Evolutionary conservation across 64 coral and sea anemone genomes (phyloP).

Genomic region (Porites lutea): DNA sequence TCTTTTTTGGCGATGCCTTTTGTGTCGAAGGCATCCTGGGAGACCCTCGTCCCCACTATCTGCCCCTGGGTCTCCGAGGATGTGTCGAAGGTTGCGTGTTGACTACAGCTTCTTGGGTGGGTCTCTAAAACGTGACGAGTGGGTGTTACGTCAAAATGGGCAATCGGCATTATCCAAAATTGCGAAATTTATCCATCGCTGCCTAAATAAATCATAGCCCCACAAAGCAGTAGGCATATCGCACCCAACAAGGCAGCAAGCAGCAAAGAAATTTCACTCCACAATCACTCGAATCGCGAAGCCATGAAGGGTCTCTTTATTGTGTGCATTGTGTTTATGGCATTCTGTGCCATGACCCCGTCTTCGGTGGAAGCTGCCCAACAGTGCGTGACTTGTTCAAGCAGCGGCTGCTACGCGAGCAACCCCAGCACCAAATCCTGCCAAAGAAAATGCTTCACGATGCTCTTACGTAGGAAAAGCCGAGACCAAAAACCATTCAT

Average conservation of each 20-base stretch:
- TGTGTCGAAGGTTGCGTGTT: too few relatives aligned
- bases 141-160: too few relatives aligned
- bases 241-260: neutral
- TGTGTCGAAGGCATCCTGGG: too few relatives aligned
- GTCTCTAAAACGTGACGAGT: too few relatives aligned
- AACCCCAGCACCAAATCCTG: neutral
- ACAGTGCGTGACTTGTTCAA: neutral
- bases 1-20: too few relatives aligned
- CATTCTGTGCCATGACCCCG: neutral
- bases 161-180: too few relatives aligned
- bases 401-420: neutral
- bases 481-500: neutral
- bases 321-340: neutral
- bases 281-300: neutral
- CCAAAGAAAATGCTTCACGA: neutral
- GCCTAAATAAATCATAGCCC: too few relatives aligned
- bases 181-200: too few relatives aligned
- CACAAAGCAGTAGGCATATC: too few relatives aligned
- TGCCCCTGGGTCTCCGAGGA: too few relatives aligned
- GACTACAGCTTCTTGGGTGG: too few relatives aligned
- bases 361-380: conserved; percentile 8
- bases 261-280: neutral
- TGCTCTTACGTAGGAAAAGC: neutral
- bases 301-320: neutral
- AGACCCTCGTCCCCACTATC: too few relatives aligned